Conservation (phyloP, 2,797 vertebrate genomes). For the Alfaro cultratus region DNA sequence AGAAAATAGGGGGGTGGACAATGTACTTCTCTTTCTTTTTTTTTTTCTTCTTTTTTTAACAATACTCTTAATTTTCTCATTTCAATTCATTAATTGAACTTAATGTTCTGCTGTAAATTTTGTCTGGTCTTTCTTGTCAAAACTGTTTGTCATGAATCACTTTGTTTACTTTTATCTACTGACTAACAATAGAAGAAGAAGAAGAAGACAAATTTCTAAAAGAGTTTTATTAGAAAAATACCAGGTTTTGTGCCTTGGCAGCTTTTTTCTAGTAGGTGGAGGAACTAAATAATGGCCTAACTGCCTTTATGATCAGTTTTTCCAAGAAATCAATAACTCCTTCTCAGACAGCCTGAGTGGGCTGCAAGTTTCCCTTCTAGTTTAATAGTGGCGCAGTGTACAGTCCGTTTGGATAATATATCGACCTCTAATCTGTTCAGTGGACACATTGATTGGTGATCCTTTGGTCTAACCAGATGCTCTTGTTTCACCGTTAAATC, state of each 20-base stretch:
- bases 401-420: slow-evolving; percentile 14
- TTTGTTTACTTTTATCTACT: neutral
- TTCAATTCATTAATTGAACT: neutral
- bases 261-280: neutral
- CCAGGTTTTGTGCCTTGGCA: neutral
- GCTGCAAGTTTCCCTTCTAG: slow-evolving; percentile 40
- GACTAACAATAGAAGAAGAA: neutral
- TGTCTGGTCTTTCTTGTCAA: neutral
- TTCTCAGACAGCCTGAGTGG: neutral
- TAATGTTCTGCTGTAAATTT: neutral
- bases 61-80: too few relatives aligned
- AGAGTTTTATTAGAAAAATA: neutral
- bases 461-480: slow-evolving; percentile 20
- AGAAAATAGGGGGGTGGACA: neutral
- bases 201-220: neutral
- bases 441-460: slow-evolving; percentile 34
- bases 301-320: slow-evolving; percentile 31
- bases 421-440: slow-evolving; percentile 32
- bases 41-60: too few relatives aligned
- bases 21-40: too few relatives aligned
- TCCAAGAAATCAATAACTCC: slow-evolving; percentile 29
- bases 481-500: slow-evolving; percentile 42
- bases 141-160: neutral
- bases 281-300: neutral
- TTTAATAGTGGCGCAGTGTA: slow-evolving; percentile 23